Evolutionary conservation across 2,797 vertebrate species (phyloP), one percentile per base, ranked within the genome.

Genomic region (Octomys mimax): DNA sequence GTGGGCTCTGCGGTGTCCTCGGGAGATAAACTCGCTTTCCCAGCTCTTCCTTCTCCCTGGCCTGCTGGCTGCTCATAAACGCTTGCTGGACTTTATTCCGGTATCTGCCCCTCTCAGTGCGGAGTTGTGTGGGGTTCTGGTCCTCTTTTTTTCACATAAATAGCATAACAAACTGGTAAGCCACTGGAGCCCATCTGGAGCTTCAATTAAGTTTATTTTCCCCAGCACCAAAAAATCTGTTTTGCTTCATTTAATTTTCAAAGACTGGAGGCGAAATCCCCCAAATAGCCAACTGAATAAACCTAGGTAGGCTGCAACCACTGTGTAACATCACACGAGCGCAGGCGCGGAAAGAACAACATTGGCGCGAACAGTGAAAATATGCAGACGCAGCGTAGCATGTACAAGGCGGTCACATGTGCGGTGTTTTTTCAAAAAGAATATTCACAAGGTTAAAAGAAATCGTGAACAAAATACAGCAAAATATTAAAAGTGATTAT

Each of bases 161-260:
- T 92, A 97, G 93, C 71, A 26, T 68, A 94, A 83, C 52, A 95
- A 70, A 82, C 83, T 87, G 77, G 77, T 89, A n/a, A 73, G 97
- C 94, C 66, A 61, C 89, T 46, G 71, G 19, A 68, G 89, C 49
- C 49, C 31, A 93, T 57, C 18, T 42, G 92, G 92, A 80, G 96
- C 82, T 96, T 85, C 13, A 92, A 81, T 6, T 61, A 82, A 92
- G 79, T 61, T 62, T 95, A 78, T 83, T 49, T 21, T 68, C 16
- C 42, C 36, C 42, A 39, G 10, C 31, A 49, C 33, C 9, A 46
- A 6, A 18, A 77, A 61, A 57, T 5, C 31, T 46, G 49, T 57
- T 89, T 77, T 83, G 87, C 54, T 18, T 42, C 81, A 75, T 83
- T 96, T 88, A n/a, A 54, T 80, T 92, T 95, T 91, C 71, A 89